Conservation (phyloP, 2,113 vertebrate species). For the Rhea americana region DNA sequence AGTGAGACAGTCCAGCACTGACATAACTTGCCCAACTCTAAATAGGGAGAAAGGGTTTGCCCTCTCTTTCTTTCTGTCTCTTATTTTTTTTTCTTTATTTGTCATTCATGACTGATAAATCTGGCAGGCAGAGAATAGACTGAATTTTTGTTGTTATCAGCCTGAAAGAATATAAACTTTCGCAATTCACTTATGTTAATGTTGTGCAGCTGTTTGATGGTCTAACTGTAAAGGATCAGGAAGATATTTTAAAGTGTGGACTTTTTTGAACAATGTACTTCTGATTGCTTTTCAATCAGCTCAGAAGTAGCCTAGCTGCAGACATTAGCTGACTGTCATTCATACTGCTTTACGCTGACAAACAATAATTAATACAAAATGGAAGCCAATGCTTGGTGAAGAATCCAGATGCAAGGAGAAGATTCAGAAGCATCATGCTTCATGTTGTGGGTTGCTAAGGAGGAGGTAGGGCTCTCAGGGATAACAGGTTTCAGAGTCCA, state of each 20-base stretch:
- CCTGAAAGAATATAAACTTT: conserved; percentile 39
- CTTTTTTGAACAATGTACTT: conserved; percentile 33
- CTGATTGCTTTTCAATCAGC: conserved; percentile 59
- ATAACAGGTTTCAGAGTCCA: not conserved
- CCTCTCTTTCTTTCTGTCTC: not conserved
- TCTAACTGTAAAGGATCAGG: conserved; percentile 31
- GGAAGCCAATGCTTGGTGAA: not conserved
- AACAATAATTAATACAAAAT: not conserved
- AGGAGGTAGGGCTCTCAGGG: not conserved
- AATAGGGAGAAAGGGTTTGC: not conserved
- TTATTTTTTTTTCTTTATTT: not conserved
- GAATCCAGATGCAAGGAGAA: not conserved
- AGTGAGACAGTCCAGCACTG: fast-evolving
- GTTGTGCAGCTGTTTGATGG: conserved; percentile 38
- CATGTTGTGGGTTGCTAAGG: not conserved
- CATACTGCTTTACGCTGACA: not conserved
- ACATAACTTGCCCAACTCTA: not conserved
- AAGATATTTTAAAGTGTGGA: conserved; percentile 49
- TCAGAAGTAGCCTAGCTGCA: conserved; percentile 36
- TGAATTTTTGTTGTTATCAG: conserved; percentile 43
- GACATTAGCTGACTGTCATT: conserved; percentile 28
- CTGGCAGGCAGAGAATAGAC: conserved; percentile 14
- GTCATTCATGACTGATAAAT: conserved; percentile 20
- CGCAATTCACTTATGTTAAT: conserved; percentile 3
- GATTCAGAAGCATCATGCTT: not conserved